Conservation (phyloP, 2,797 vertebrate genomes). For the Pogoniulus pusillus region DNA sequence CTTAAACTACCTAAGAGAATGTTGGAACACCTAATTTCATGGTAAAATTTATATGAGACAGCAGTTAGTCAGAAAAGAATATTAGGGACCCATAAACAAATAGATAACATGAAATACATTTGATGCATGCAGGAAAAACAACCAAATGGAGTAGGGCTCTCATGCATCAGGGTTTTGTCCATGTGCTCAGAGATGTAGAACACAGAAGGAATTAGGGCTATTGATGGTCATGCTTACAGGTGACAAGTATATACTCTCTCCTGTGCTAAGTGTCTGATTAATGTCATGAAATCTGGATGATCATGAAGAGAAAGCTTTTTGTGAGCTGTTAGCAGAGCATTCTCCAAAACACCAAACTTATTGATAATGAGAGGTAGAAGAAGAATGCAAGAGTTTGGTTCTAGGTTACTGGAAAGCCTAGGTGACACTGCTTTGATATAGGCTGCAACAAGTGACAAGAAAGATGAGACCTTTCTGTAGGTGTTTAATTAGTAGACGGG, state of each 20-base stretch:
- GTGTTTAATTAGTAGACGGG: not conserved
- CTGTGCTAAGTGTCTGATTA: not conserved
- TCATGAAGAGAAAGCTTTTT: not conserved
- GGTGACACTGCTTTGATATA: not conserved
- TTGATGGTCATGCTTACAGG: not conserved
- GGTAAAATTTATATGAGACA: not conserved
- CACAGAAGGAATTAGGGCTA: not conserved
- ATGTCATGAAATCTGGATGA: not conserved
- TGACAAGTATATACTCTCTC: not conserved
- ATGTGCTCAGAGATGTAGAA: not conserved
- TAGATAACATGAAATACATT: too few species aligned
- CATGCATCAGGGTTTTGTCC: not conserved
- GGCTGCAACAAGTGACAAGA: not conserved
- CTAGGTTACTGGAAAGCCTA: not conserved
- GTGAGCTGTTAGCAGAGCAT: not conserved
- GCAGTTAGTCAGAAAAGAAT: too few species aligned
- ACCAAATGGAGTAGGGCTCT: too few species aligned
- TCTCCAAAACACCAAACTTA: not conserved
- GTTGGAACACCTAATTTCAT: not conserved
- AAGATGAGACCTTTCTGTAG: not conserved
- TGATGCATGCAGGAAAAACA: too few species aligned
- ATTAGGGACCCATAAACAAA: too few species aligned
- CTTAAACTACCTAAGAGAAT: not conserved
- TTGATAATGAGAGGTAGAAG: not conserved
- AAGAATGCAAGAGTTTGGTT: not conserved